These are phyloP conservation scores for Bombus breviceps DNA, from an alignment of 1,140 invertebrate genomes.

Conservation along the genomic window DNA sequence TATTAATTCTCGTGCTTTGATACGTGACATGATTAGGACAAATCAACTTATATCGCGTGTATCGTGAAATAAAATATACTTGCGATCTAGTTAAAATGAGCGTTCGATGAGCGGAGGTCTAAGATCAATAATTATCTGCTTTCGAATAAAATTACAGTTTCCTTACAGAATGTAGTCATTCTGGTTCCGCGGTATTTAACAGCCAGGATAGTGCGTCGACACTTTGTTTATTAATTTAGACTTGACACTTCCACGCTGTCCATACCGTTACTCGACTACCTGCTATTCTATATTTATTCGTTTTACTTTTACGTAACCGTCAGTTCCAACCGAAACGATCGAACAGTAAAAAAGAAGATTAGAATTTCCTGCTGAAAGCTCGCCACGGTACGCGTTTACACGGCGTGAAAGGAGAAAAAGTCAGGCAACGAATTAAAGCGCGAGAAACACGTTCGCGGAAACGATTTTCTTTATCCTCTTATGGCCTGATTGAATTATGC, in stretches of 20 bases:
- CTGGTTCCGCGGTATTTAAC: background rate
- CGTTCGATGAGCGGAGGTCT: background rate
- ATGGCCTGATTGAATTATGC: background rate
- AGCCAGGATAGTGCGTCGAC: background rate
- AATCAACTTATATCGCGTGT: background rate
- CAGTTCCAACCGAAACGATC: no score
- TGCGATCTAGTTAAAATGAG: background rate
- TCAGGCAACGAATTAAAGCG: background rate
- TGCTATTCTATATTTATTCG: background rate
- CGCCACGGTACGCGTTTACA: no score
- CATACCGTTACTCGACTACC: background rate
- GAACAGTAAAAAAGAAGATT: background rate
- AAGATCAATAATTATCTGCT: background rate
- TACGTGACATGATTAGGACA: background rate
- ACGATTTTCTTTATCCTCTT: conserved; percentile 1
- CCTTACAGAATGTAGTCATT: background rate
- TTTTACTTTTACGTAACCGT: background rate
- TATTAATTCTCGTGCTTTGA: background rate
- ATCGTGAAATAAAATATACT: background rate
- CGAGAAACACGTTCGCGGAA: background rate
- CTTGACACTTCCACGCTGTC: background rate
- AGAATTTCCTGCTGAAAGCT: no score
- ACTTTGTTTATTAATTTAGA: background rate
- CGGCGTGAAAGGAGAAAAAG: background rate
- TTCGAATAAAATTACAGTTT: background rate